phyloP scores from a whole-genome alignment of 2,113 vertebrate genomes.

The Aptenodytes patagonicus region DNA sequence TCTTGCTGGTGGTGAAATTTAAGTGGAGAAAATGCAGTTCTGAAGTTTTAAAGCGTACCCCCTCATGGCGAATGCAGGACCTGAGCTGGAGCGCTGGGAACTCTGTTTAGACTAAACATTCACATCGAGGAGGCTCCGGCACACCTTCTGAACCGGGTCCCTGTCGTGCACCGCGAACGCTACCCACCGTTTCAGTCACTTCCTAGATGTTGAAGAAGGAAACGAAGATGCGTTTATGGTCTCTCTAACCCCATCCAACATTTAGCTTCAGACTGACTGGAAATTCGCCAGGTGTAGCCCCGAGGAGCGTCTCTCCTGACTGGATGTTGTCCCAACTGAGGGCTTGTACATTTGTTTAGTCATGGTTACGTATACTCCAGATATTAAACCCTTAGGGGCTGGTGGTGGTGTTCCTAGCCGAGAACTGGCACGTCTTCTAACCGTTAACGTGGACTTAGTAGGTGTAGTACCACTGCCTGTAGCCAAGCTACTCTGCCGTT shows the following conservation, averaged over 20 bases:
- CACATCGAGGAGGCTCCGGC: not conserved
- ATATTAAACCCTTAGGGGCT: not conserved
- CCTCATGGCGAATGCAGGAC: not conserved
- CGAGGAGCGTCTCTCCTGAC: not conserved
- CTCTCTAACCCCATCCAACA: not conserved
- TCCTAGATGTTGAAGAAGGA: not conserved
- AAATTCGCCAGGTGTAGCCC: not conserved
- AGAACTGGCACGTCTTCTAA: not conserved
- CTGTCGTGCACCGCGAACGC: accelerated
- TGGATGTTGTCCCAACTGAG: not conserved
- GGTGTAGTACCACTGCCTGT: not conserved
- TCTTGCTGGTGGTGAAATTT: conserved; percentile 39
- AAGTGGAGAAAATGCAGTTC: conserved; percentile 24
- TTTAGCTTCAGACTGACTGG: not conserved
- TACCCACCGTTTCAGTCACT: not conserved
- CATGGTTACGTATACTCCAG: accelerated
- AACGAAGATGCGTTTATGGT: not conserved
- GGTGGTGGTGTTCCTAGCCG: not conserved
- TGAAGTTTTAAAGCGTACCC: not conserved
- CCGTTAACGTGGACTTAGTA: accelerated
- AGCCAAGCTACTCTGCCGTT: not conserved
- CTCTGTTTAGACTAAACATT: not conserved
- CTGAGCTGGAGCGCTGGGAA: not conserved
- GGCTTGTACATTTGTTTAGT: not conserved
- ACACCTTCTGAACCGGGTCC: not conserved